Base-by-base conservation (phyloP, 1,140 invertebrate genomes). In the Leucophenga varia region DNA sequence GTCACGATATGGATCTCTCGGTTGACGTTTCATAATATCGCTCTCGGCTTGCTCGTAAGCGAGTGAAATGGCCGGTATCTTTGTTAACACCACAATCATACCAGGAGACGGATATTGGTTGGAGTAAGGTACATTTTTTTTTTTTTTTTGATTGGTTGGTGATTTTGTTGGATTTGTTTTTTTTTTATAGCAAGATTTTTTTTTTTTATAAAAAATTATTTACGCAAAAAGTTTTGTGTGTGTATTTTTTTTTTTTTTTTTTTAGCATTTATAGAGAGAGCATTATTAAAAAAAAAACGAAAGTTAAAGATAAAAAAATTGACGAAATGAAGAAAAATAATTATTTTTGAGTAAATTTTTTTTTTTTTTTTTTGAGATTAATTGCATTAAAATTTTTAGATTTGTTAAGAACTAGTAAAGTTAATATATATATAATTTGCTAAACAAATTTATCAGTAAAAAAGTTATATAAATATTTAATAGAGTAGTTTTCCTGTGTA, bases 11-110 rank as follows among this genome's bases (percentile, higher is more conserved):
- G 94, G 91, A 78, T 99, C 94, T 88, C 97, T 87, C 79, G 97
- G 97, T 79, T 89, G 89, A 79, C 96, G 87, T 86, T 99, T 98
- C 97, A 99, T 99, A 82, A 99, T 99, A 87, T 99, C 97, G 79
- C 90, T 93, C 83, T 99, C 97, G 71, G 97, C 93, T 83, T 94
- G 87, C 86, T 99, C 97, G 84, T 99, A 99, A 79, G 97, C 96
- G 82, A 99, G 85, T 74, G 96, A 98, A 84, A 99, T 98, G 81
- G 96, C 97, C 77, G 96, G 97, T 78, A 98, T 90, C 92, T 95
- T 83, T 48, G n/a, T 46, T 32, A n/a, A n/a, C n/a, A n/a, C n/a
- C n/a, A n/a, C n/a, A n/a, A n/a, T n/a, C n/a, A n/a, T n/a, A 25
- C 22, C 22, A 25, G 22, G 22, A 25, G 22, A 25, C 22, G 10